Base-by-base conservation (phyloP, 2,113 vertebrate species). In the Heptranchias perlo region DNA sequence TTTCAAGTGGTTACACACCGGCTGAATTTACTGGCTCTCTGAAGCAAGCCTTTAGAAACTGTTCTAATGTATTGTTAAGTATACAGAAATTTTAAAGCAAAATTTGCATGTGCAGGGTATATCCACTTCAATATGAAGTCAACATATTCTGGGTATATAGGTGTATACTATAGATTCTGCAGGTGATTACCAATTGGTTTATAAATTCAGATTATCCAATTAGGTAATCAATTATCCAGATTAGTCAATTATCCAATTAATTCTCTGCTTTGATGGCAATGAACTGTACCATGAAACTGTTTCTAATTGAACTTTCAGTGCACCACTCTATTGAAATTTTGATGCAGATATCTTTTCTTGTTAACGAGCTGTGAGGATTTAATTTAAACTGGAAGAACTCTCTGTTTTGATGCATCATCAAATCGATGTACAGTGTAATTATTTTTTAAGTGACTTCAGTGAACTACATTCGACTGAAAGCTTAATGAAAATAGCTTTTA, bases 301-400 rank as follows among this genome's bases (percentile, higher is more conserved):
- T 95, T 95, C 65, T 95, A 95, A 95, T 95, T 95, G 94, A 95
- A 95, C 94, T 95, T 95, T 95, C 94, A 95, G 64, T 95, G 65
- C 94, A 95, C 28, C 65, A 67, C 94, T 95, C 65, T 52, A 95
- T 95, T 95, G 94, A 95, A 95, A 95, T 95, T 69, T 95, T 95
- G 94, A 95, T 67, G 94, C 94, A 31, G 94, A 95, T 95, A 95
- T 95, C 94, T 95, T 93, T 95, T 95, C 69, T 95, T 95, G 94
- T 95, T 95, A 95, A 95, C 94, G 94, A 95, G 94, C 94, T 95
- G 94, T 95, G 94, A 95, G 94, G 65, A 95, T 95, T 95, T 95
- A 95, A 95, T 95, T 95, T 95, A 95, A 95, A 73, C 64, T 69
- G 47, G 31, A 95, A 95, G 87, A 91, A 91, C 25, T 31, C 62